These are phyloP conservation scores for Cephalotes varians DNA, from an alignment of 2,888 invertebrate species.

Conservation along the genomic window DNA sequence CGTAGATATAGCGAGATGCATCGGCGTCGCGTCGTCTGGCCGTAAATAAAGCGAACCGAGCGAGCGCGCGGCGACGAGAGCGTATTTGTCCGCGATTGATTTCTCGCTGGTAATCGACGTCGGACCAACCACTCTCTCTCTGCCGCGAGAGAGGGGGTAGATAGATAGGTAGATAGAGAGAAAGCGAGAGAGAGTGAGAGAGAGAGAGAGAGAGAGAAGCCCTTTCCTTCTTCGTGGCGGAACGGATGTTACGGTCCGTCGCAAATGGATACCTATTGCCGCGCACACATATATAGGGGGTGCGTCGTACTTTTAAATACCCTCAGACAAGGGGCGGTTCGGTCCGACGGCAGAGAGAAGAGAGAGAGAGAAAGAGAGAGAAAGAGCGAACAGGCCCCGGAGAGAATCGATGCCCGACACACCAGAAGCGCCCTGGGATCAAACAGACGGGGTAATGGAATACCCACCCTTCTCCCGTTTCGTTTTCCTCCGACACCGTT, in stretches of 20 bases:
- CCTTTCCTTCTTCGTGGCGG: conserved; percentile 23
- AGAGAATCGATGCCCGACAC: conserved; percentile 48
- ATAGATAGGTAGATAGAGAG: not conserved
- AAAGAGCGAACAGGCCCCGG: not conserved
- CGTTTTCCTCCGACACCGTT: conserved; percentile 45
- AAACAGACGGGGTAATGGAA: conserved; percentile 59
- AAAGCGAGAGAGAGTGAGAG: conserved; percentile 32
- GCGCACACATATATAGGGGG: conserved; percentile 11
- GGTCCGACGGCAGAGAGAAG: not conserved
- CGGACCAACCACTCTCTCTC: conserved; percentile 20
- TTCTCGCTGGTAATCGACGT: conserved; percentile 55
- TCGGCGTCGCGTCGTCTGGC: conserved; percentile 28
- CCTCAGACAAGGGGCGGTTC: conserved; percentile 22
- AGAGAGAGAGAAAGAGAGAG: not conserved
- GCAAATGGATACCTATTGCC: conserved; percentile 56
- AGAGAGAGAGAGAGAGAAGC: not conserved
- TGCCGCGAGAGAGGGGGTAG: not conserved
- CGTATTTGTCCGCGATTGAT: conserved; percentile 56
- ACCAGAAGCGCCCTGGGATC: conserved; percentile 47
- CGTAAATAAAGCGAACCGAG: conserved; percentile 50
- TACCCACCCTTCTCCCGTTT: conserved; percentile 40
- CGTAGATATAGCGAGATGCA: conserved; percentile 20
- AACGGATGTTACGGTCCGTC: conserved; percentile 54
- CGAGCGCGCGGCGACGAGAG: conserved; percentile 48
- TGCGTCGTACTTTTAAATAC: conserved; percentile 49